phyloP scores from a whole-genome alignment of 2,888 invertebrate species.

The Andrena trimmerana region DNA sequence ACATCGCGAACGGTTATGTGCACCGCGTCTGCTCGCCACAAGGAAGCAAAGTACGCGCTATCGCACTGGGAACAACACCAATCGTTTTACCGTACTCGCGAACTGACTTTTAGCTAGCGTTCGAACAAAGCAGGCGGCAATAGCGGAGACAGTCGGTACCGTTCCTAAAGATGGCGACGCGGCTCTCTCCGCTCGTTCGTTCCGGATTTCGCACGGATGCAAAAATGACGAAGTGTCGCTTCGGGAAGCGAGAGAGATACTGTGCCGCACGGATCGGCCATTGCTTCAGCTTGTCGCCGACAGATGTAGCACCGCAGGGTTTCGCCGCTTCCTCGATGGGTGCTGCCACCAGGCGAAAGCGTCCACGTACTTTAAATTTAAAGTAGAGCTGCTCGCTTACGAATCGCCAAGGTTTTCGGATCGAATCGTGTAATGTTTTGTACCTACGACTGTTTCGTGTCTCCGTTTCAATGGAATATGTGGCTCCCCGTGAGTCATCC shows the following conservation, averaged over 20 bases:
- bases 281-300: conserved; percentile 66
- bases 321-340: conserved; percentile 24
- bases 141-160: conserved; percentile 65
- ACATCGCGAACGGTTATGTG: conserved; percentile 48
- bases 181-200: conserved; percentile 71
- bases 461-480: conserved; percentile 39
- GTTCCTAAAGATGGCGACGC: conserved; percentile 81
- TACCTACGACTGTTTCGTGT: conserved; percentile 24
- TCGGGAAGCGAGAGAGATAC: conserved; percentile 73
- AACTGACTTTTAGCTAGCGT: conserved; percentile 34
- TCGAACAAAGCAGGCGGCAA: conserved; percentile 54
- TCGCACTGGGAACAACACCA: conserved; percentile 44
- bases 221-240: conserved; percentile 73
- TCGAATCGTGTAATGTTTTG: conserved; percentile 24
- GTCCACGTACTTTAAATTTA: conserved; percentile 42
- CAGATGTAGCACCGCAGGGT: conserved; percentile 69
- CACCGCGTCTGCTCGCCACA: conserved; percentile 35
- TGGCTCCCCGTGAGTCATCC: conserved; percentile 30
- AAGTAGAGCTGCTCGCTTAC: conserved; percentile 30
- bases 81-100: conserved; percentile 36
- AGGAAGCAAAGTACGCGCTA: conserved; percentile 25
- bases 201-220: conserved; percentile 79
- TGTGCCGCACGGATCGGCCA: conserved; percentile 70
- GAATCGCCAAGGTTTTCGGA: conserved; percentile 39
- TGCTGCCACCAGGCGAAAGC: conserved; percentile 62